Conservation (phyloP, 2,797 vertebrate genomes). For the Gephyroberyx darwinii region DNA sequence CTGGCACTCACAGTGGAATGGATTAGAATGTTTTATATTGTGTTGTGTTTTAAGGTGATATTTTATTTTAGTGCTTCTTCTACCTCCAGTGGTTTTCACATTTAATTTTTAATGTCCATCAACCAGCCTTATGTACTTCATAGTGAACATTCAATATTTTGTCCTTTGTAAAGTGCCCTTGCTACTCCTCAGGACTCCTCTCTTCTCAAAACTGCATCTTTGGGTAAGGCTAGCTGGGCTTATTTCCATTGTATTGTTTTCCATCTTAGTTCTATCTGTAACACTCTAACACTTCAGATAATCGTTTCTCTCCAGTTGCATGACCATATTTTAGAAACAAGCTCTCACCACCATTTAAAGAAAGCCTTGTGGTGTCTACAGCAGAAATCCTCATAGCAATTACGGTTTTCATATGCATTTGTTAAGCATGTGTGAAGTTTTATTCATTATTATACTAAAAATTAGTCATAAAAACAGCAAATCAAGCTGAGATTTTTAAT, state of each 20-base stretch:
- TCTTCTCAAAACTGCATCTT: conserved; percentile 31
- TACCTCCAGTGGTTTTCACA: conserved; percentile 51
- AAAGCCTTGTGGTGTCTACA: neutral
- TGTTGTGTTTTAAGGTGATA: conserved; percentile 62
- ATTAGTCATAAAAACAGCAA: conserved; percentile 28
- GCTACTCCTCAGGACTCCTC: conserved; percentile 8
- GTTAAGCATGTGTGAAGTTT: conserved; percentile 14
- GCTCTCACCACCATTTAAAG: conserved; percentile 13
- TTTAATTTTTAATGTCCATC: conserved; percentile 54
- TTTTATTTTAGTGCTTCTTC: conserved; percentile 54
- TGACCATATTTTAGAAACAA: neutral
- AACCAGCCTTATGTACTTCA: conserved; percentile 49
- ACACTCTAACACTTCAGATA: conserved; percentile 54
- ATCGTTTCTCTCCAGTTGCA: conserved; percentile 38
- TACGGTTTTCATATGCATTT: conserved; percentile 13
- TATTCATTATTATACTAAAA: conserved; percentile 2
- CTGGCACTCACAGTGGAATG: conserved; percentile 61
- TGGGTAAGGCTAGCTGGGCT: conserved; percentile 34
- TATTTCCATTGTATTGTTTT: conserved; percentile 28
- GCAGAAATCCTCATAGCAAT: neutral
- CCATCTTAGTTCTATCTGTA: conserved; percentile 33
- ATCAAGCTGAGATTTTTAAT: conserved; percentile 15
- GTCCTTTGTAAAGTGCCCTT: conserved; percentile 55
- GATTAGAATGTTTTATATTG: conserved; percentile 64
- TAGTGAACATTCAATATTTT: conserved; percentile 31